These are phyloP conservation scores for Netelia virgata DNA, from an alignment of 2,888 invertebrate species.

Conservation along the genomic window DNA sequence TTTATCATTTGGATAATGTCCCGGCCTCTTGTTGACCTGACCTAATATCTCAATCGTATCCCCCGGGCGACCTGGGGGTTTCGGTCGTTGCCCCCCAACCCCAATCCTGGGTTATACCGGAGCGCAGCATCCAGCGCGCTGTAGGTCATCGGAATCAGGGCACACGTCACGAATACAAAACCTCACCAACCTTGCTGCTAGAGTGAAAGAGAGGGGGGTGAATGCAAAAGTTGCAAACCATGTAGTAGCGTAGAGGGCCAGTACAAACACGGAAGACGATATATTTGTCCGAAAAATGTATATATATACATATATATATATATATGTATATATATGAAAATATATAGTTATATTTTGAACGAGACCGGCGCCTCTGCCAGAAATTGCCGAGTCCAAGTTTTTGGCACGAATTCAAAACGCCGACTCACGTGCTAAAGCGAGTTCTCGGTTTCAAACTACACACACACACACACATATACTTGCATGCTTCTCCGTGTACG, in stretches of 20 bases:
- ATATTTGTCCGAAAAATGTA: slow-evolving; percentile 25
- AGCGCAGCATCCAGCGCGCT: slow-evolving; percentile 46
- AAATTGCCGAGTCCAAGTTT: slow-evolving; percentile 57
- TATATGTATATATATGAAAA: not conserved
- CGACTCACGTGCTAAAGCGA: slow-evolving; percentile 32
- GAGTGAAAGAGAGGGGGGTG: not conserved
- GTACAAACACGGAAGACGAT: slow-evolving; percentile 35
- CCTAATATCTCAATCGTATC: slow-evolving; percentile 46
- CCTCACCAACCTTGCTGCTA: slow-evolving; percentile 12
- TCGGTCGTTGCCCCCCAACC: slow-evolving; percentile 59
- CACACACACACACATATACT: not conserved
- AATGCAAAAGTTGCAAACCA: slow-evolving; percentile 36
- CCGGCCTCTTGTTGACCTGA: slow-evolving; percentile 22
- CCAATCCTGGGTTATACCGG: slow-evolving; percentile 30
- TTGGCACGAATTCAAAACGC: slow-evolving; percentile 53
- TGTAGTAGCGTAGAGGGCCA: slow-evolving; percentile 30
- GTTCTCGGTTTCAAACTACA: not conserved
- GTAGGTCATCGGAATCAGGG: slow-evolving; percentile 58
- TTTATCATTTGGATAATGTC: not conserved
- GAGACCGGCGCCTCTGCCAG: slow-evolving; percentile 6
- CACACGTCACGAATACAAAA: slow-evolving; percentile 57
- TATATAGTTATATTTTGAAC: not conserved
- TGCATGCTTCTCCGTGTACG: slow-evolving; percentile 1
- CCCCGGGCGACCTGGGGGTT: slow-evolving; percentile 51
- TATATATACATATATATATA: not conserved